Conservation (phyloP, 2,888 invertebrate genomes). For the Macrosiphum euphorbiae region DNA sequence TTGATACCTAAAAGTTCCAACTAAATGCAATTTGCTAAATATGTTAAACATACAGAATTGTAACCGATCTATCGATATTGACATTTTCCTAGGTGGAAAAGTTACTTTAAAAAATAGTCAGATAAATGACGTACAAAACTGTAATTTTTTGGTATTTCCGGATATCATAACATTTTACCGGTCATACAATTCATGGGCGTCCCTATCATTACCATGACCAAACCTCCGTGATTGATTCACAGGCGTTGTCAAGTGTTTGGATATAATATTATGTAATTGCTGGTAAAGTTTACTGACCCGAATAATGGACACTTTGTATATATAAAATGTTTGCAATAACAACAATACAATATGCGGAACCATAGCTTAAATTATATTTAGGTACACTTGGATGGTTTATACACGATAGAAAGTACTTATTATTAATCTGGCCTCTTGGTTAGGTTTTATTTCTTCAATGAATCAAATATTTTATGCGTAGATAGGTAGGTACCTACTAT, state of each 20-base stretch:
- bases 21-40: background rate
- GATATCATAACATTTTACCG: background rate
- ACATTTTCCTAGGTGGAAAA: background rate
- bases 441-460: background rate
- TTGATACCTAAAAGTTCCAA: background rate
- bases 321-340: background rate
- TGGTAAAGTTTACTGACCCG: background rate
- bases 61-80: background rate
- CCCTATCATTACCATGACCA: background rate
- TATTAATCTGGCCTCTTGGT: background rate
- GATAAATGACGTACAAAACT: background rate
- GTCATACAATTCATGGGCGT: conserved; percentile 22
- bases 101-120: background rate
- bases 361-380: background rate
- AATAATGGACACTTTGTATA: background rate
- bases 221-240: conserved; percentile 10
- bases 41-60: background rate
- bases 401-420: background rate
- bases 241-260: background rate
- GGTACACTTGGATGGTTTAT: background rate
- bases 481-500: background rate
- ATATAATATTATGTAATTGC: conserved; percentile 9
- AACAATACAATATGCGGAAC: background rate
- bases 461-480: background rate
- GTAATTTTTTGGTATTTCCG: background rate